phyloP scores from a whole-genome alignment of 2,113 vertebrate genomes.

The Alexandromys fortis region DNA sequence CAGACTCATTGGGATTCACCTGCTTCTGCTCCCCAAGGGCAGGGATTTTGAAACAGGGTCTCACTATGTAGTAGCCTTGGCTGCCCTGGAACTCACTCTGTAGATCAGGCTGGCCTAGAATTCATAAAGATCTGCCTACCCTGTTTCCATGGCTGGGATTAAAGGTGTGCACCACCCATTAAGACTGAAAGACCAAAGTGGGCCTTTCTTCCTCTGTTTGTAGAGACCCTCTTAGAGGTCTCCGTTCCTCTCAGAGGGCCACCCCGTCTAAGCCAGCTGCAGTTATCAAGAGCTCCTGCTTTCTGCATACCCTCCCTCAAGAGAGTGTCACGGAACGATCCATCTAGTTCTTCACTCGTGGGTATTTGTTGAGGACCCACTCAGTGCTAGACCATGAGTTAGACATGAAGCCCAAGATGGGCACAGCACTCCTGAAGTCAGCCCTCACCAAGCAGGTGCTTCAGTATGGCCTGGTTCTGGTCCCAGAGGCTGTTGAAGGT shows the following conservation, averaged over 20 bases:
- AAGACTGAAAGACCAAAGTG: not conserved
- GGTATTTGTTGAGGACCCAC: not conserved
- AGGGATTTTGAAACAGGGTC: not conserved
- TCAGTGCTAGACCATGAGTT: not conserved
- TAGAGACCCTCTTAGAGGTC: not conserved
- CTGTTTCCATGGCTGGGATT: not conserved
- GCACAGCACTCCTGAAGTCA: not conserved
- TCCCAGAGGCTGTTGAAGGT: slow-evolving; percentile 99
- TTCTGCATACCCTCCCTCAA: not conserved
- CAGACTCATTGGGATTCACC: not conserved
- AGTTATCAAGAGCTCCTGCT: not conserved
- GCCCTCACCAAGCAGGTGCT: slow-evolving; percentile 95
- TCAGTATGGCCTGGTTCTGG: slow-evolving; percentile 98
- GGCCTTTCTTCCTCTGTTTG: not conserved
- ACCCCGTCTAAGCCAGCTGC: not conserved
- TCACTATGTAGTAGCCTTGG: not conserved
- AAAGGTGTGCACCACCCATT: not conserved
- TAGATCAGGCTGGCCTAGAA: not conserved
- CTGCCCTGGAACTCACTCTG: not conserved
- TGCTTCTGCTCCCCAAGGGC: not conserved
- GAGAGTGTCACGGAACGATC: not conserved
- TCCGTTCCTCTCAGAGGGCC: not conserved
- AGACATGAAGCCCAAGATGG: not conserved
- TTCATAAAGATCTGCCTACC: not conserved
- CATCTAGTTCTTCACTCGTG: not conserved